Base-by-base conservation (phyloP, 2,113 vertebrate genomes). In the Scartelaos histophorus region DNA sequence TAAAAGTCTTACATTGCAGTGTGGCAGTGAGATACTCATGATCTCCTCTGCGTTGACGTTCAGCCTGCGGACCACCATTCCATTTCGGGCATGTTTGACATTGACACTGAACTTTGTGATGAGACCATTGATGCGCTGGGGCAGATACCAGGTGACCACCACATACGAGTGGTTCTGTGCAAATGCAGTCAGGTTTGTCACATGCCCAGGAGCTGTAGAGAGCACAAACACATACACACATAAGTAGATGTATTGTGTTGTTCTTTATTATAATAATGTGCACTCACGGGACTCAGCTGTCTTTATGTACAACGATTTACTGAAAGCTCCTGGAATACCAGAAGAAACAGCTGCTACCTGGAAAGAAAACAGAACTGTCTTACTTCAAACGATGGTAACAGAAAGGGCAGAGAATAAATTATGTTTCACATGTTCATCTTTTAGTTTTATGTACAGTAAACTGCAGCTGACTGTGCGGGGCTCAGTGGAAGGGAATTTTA, bases 81-180 rank as follows among this genome's bases (percentile, higher is more conserved):
- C 94, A 13, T 94, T 98, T 81, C 96, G 95, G 79, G 94, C 95
- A n/a, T 96, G 94, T 79, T 97, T 99, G 57, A 95, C 95, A 83
- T 96, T 98, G 61, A 99, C 95, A 57, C 95, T 95, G 88, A 99
- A 99, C 88, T 94, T 95, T 49, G 94, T 98, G 88, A 99, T 98
- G 87, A 96, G 98, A 53, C 98, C 98, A 76, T 99, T 98, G 82
- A 96, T 97, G 86, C 95, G 96, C 34, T 85, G 89, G 12, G 98
- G 98, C 80, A 99, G 94, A 89, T 94, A 98, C 98, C 98, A 99
- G 57, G 94, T 96, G 22, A 99, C 88, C 84, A 95, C 92, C 73
- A 97, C 96, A 38, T 92, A 94, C 56, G 95, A 95, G 87, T 95
- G 93, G 91, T 97, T 98, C 64, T 95, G 90, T 38, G 95, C 93